These are phyloP conservation scores for Chondrosia reniformis DNA, from an alignment of 37 sponge, comb jelly and placozoan species.

Conservation along the genomic window DNA sequence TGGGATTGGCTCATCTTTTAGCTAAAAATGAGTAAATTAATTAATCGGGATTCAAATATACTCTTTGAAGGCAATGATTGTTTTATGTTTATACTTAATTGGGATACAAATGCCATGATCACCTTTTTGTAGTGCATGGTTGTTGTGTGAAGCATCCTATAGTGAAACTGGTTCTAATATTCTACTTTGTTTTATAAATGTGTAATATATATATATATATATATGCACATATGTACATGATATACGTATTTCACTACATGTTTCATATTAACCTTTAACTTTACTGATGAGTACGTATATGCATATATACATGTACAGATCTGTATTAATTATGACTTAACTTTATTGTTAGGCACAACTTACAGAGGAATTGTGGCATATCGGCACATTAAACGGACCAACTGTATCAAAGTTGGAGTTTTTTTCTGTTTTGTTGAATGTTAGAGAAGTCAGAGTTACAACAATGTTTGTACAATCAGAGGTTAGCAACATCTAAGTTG, in stretches of 20 bases:
- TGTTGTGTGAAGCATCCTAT: too few species aligned
- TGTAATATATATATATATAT: neutral
- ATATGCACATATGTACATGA: neutral
- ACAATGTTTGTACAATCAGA: conserved; percentile 4
- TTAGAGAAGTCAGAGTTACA: conserved; percentile 50
- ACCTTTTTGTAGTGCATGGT: too few species aligned
- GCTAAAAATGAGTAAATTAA: too few species aligned
- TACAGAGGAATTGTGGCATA: conserved; percentile 48
- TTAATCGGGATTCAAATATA: too few species aligned
- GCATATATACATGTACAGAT: neutral
- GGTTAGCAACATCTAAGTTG: too few species aligned
- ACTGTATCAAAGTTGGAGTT: conserved; percentile 31
- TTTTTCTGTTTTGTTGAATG: conserved; percentile 36
- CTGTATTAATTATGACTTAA: too few species aligned
- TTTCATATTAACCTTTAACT: neutral
- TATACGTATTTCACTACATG: neutral
- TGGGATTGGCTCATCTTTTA: too few species aligned
- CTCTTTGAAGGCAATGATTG: too few species aligned
- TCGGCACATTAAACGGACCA: conserved; percentile 27
- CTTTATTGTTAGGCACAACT: conserved; percentile 21
- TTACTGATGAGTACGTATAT: neutral
- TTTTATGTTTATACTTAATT: too few species aligned
- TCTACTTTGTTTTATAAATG: neutral
- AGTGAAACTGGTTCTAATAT: neutral
- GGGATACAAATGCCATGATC: too few species aligned